phyloP scores from a whole-genome alignment of 2,113 vertebrate genomes.

The Carlito syrichta region DNA sequence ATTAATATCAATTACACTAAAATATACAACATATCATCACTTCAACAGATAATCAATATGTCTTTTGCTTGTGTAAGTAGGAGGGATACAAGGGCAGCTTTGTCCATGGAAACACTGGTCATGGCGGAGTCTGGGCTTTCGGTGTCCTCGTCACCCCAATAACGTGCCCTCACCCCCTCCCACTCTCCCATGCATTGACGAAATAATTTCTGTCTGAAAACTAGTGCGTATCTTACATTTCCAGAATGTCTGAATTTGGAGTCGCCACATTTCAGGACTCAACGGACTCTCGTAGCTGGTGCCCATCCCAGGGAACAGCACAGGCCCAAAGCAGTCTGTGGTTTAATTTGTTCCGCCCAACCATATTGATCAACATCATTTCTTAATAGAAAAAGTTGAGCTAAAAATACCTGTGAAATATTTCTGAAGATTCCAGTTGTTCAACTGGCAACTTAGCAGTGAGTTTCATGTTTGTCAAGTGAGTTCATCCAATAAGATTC shows the following conservation, averaged over 20 bases:
- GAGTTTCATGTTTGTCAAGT: neutral
- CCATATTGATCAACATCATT: neutral
- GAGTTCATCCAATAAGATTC: neutral
- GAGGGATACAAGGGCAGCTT: neutral
- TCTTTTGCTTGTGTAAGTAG: neutral
- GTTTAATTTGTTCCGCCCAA: neutral
- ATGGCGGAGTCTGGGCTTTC: neutral
- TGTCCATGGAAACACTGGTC: neutral
- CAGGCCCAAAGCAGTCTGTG: neutral
- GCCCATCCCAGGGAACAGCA: neutral
- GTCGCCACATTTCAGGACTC: neutral
- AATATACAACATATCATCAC: neutral
- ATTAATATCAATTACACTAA: neutral
- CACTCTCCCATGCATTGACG: neutral
- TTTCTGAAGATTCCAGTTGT: neutral
- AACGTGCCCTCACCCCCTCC: neutral
- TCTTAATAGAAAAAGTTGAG: neutral
- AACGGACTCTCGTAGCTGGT: neutral
- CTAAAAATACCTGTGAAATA: neutral
- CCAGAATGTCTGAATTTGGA: neutral
- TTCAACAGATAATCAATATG: neutral
- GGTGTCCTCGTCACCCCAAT: neutral
- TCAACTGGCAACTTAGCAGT: neutral
- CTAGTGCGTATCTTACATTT: neutral
- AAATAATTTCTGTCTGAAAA: neutral